Percentiles rank a stretch among this genome's conserved stretches.
Evolutionary conservation across 1,140 invertebrate species (phyloP).

Genomic region (Zaprionus vittiger): DNA sequence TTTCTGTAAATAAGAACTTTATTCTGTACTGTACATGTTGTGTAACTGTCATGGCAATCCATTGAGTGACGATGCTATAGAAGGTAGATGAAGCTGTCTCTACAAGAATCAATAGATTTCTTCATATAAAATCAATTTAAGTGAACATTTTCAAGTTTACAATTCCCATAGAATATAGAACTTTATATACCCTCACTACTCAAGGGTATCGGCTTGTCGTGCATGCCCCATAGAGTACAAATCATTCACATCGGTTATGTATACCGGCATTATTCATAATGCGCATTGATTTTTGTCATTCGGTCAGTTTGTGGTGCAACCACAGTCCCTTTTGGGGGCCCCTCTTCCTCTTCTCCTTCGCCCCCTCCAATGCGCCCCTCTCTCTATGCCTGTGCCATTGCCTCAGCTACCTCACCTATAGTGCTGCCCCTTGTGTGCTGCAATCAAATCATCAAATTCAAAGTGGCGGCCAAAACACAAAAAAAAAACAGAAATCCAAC

Average conservation of each 20-base stretch:
- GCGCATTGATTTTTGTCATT: constrained; percentile 33
- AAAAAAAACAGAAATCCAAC: background rate
- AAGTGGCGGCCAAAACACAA: constrained; percentile 5
- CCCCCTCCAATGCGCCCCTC: background rate
- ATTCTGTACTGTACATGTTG: background rate
- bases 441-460: constrained; percentile 32
- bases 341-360: too few species aligned
- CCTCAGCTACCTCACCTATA: background rate
- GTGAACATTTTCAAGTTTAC: too few species aligned
- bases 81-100: too few species aligned
- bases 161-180: too few species aligned
- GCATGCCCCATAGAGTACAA: background rate
- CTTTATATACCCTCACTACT: too few species aligned
- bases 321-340: background rate
- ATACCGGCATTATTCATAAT: constrained; percentile 24
- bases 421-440: background rate
- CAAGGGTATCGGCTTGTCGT: background rate
- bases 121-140: too few species aligned
- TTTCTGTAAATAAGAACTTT: background rate
- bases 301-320: constrained; percentile 16
- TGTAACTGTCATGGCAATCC: background rate
- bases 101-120: too few species aligned
- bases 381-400: background rate
- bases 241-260: background rate
- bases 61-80: too few species aligned